A percentile compares a stretch with the other conserved stretches of the same genome.
Conservation (phyloP, 2,888 invertebrate genomes). For the Melanostoma scalare region DNA sequence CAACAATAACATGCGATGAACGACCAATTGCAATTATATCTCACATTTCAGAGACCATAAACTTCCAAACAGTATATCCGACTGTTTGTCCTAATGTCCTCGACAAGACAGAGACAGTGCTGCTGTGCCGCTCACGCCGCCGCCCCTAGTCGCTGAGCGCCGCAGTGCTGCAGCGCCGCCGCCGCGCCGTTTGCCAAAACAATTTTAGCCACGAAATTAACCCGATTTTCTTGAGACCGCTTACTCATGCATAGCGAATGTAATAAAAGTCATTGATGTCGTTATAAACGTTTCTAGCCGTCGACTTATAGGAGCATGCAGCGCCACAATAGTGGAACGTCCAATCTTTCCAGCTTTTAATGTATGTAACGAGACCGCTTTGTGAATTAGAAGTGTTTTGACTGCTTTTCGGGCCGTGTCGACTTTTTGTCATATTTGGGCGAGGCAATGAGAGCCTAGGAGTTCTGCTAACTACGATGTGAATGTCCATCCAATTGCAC, state of each 20-base stretch:
- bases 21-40: slow-evolving; percentile 34
- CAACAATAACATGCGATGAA: slow-evolving; percentile 21
- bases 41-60: slow-evolving; percentile 66
- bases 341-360: slow-evolving; percentile 35
- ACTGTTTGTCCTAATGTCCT: slow-evolving; percentile 55
- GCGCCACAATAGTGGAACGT: slow-evolving; percentile 39
- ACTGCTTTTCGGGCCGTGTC: slow-evolving; percentile 61
- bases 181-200: slow-evolving; percentile 17
- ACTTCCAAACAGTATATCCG: slow-evolving; percentile 41
- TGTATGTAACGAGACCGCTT: slow-evolving; percentile 63
- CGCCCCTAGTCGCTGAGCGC: neutral
- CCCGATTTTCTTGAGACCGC: slow-evolving; percentile 49
- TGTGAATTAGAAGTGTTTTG: slow-evolving; percentile 68
- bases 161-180: neutral
- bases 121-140: neutral
- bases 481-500: slow-evolving; percentile 65
- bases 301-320: slow-evolving; percentile 22
- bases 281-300: slow-evolving; percentile 34
- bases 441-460: slow-evolving; percentile 56
- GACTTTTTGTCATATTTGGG: slow-evolving; percentile 72
- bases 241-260: slow-evolving; percentile 58
- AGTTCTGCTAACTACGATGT: slow-evolving; percentile 48
- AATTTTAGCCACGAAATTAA: slow-evolving; percentile 62
- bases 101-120: neutral
- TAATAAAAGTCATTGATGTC: slow-evolving; percentile 60